Evolutionary conservation across 2,888 invertebrate genomes (phyloP), one percentile per base, ranked within the genome.

Genomic region (Nesidiocoris tenuis): DNA sequence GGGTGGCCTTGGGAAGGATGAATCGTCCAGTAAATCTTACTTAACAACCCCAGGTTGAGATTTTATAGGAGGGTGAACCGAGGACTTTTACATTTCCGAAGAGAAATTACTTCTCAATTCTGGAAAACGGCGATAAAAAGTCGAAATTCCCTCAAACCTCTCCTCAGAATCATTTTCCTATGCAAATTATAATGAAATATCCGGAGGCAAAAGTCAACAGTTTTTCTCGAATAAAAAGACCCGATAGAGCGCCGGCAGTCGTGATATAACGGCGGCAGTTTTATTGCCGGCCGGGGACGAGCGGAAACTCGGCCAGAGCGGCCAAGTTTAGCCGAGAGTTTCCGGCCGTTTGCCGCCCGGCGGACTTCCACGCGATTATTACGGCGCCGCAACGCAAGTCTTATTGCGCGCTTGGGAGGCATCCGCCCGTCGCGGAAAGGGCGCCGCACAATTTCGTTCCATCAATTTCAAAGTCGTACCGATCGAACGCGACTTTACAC

Each of bases 331-430:
- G 39, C 12, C 39, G 39, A 39, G 39, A 39, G 39, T 39, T 39
- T 39, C 39, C 39, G 39, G 39, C 12, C 12, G 39, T 39, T 39
- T 39, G 39, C 39, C 39, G 39, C 39, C 39, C 39, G 5, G 3
- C 39, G 5, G 39, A 39, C 39, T 39, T 39, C 39, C 39, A 39
- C 39, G 12, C 39, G 39, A 39, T 39, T 39, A 39, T 39, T 39
- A 39, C 39, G 39, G 39, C 39, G 39, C 39, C 39, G 12, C 39
- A n/a, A n/a, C 67, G 21, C 56, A n/a, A 39, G 56, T 67, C 55
- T 67, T 67, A 67, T 54, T 56, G 67, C 67, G 21, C 67, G 55
- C 67, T 55, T 22, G 67, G 67, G 67, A 67, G 67, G 55, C 56
- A 67, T 67, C 55, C 18, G 22, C 55, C 39, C 39, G 39, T 24